Conservation (phyloP, 2,797 vertebrate genomes). For the Acanthiza pusilla region DNA sequence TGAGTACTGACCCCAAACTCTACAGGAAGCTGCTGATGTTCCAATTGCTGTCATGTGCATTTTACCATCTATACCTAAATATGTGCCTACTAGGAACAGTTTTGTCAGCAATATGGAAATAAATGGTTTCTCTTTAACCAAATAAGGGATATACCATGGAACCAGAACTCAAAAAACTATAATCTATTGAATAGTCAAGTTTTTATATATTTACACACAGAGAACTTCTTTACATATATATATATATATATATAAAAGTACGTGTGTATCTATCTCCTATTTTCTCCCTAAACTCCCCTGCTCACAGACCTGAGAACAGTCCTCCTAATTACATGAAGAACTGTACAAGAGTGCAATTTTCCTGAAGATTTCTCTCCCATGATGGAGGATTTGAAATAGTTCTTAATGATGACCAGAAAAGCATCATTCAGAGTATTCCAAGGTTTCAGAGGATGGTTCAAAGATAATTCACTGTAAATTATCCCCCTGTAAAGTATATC, state of each 20-base stretch:
- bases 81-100: background rate
- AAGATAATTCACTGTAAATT: background rate
- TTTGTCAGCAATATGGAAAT: background rate
- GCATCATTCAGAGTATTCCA: background rate
- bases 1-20: background rate
- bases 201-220: rapidly evolving
- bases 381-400: background rate
- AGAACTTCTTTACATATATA: background rate
- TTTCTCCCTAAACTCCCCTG: background rate
- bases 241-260: background rate
- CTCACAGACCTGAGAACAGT: background rate
- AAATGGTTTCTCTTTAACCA: background rate
- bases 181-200: background rate
- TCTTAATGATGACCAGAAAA: background rate
- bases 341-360: background rate
- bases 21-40: background rate
- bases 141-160: background rate
- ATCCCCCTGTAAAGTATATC: background rate
- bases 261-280: background rate
- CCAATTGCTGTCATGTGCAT: background rate
- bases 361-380: background rate
- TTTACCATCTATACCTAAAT: background rate
- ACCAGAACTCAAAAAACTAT: background rate
- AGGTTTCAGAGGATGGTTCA: background rate
- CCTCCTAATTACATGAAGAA: background rate